Evolutionary conservation across 2,797 vertebrate genomes (phyloP).

Genomic region (Myotis pilosus): DNA sequence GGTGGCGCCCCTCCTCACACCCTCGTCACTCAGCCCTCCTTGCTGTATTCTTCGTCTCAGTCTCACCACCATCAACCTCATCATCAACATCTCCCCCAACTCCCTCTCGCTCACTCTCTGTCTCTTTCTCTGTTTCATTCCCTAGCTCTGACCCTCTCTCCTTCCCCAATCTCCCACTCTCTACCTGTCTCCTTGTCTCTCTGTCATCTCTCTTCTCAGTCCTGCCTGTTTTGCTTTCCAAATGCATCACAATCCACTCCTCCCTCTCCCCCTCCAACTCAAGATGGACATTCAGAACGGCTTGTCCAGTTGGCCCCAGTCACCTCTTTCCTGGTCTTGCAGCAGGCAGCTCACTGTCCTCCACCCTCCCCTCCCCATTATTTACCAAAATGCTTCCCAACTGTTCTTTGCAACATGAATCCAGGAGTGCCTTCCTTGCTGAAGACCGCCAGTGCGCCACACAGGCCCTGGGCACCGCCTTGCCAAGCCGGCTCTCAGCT

Average conservation of each 20-base stretch:
- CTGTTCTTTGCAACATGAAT: neutral
- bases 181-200: neutral
- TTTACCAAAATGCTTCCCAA: neutral
- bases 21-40: neutral
- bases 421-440: neutral
- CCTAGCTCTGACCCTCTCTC: neutral
- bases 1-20: accelerated
- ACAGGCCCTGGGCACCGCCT: accelerated
- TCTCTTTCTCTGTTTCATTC: too few species aligned
- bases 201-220: neutral
- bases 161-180: neutral
- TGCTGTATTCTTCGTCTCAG: neutral
- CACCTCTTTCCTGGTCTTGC: neutral
- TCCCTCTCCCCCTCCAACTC: too few species aligned
- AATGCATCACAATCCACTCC: neutral
- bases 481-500: too few species aligned
- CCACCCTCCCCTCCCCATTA: neutral
- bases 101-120: accelerated
- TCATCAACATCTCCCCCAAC: neutral
- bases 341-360: neutral
- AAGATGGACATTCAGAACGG: accelerated
- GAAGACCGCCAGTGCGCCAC: neutral
- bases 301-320: neutral
- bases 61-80: too few species aligned
- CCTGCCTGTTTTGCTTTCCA: neutral